Percentiles rank a stretch among this genome's conserved stretches.
These are phyloP conservation scores for Pagetopsis macropterus DNA, from an alignment of 2,797 vertebrate genomes.

Conservation along the genomic window DNA sequence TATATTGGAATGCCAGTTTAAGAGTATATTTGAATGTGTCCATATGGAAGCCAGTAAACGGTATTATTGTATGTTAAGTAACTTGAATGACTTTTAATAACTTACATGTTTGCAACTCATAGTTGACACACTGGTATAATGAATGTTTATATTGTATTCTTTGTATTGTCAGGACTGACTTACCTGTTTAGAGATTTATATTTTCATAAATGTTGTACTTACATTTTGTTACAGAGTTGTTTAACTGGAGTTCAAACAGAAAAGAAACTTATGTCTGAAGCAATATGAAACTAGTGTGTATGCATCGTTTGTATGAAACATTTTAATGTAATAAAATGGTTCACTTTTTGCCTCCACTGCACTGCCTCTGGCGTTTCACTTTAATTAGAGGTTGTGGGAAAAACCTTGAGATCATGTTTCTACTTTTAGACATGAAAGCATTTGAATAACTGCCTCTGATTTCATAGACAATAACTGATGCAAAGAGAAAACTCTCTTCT, in stretches of 20 bases:
- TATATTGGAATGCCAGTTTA: conserved; percentile 88
- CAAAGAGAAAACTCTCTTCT: conserved; percentile 15
- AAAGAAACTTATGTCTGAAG: conserved; percentile 90
- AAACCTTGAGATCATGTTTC: conserved; percentile 3
- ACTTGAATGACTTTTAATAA: conserved; percentile 99
- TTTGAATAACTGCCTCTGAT: conserved; percentile 21
- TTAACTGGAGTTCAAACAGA: conserved; percentile 88
- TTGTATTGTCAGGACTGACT: conserved; percentile 97
- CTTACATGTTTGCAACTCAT: conserved; percentile 96
- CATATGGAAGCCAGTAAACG: conserved; percentile 89
- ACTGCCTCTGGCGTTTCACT: conserved; percentile 29
- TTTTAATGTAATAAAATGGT: conserved; percentile 89
- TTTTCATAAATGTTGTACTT: conserved; percentile 99
- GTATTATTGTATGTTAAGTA: conserved; percentile 93
- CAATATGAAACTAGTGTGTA: conserved; percentile 97
- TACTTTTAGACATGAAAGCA: conserved; percentile 16
- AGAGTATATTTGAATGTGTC: conserved; percentile 92
- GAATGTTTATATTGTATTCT: conserved; percentile 99
- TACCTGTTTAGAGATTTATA: conserved; percentile 99
- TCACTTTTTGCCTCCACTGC: conserved; percentile 80
- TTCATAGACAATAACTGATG: conserved; percentile 9
- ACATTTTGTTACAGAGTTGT: conserved; percentile 99
- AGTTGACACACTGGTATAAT: conserved; percentile 90
- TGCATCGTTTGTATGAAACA: conserved; percentile 98
- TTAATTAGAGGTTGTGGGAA: conserved; percentile 8